Conservation (phyloP, 1,140 invertebrate species). For the Anthonomus grandis region DNA sequence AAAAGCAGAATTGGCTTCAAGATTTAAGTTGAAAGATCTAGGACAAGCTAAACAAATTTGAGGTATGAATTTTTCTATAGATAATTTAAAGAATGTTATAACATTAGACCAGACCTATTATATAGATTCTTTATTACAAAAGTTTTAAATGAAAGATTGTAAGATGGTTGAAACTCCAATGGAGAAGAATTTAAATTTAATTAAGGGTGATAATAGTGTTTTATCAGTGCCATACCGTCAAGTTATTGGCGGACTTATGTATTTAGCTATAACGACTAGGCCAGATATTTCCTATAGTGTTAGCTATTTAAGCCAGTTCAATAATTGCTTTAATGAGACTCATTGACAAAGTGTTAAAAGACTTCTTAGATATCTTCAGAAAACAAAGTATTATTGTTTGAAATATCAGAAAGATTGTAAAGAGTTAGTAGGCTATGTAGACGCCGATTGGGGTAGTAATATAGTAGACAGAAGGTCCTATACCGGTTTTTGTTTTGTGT, state of each 20-base stretch:
- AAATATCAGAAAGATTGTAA: conserved; percentile 14
- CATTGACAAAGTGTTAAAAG: conserved; percentile 48
- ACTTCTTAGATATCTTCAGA: conserved; percentile 49
- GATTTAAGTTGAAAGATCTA: conserved; percentile 40
- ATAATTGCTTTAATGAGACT: conserved; percentile 31
- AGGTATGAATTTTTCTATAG: conserved; percentile 28
- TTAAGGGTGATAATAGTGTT: neutral
- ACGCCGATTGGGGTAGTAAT: conserved; percentile 30
- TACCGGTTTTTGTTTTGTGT: conserved; percentile 38
- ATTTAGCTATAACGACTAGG: conserved; percentile 47
- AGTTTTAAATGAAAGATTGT: conserved; percentile 28
- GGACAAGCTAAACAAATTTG: conserved; percentile 36
- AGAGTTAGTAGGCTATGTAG: conserved; percentile 37
- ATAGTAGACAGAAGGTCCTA: conserved; percentile 35
- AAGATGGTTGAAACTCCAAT: conserved; percentile 28
- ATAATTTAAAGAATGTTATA: conserved; percentile 9
- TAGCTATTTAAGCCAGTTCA: conserved; percentile 45
- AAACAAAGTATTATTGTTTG: conserved; percentile 34
- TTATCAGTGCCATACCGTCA: conserved; percentile 40
- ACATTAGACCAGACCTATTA: conserved; percentile 33
- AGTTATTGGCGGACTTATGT: conserved; percentile 48
- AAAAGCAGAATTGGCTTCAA: conserved; percentile 21
- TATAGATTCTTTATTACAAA: conserved; percentile 23
- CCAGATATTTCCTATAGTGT: conserved; percentile 52
- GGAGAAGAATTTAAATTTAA: conserved; percentile 28